Evolutionary conservation across 2,888 invertebrate genomes (phyloP).

Genomic region (Meiosimyza decipiens): DNA sequence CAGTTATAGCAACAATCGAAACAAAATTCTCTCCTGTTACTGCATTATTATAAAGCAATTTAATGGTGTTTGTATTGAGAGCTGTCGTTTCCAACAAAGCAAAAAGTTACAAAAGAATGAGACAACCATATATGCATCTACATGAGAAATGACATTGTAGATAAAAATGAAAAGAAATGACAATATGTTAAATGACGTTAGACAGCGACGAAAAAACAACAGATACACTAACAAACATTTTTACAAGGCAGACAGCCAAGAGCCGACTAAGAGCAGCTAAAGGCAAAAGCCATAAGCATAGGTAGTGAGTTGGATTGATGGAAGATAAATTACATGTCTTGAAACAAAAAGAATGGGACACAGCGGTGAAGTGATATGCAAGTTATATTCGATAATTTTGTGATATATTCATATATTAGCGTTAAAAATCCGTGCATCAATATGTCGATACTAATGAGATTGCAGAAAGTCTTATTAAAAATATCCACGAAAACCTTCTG

Average conservation of each 20-base stretch:
- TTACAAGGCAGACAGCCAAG: background rate
- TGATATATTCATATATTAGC: too few species aligned
- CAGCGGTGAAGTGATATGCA: too few species aligned
- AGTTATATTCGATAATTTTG: too few species aligned
- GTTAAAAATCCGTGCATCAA: too few species aligned
- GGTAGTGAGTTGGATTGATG: too few species aligned
- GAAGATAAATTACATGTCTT: too few species aligned
- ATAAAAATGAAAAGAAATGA: background rate
- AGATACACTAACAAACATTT: conserved; percentile 3
- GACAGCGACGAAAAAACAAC: background rate
- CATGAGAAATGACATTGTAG: background rate
- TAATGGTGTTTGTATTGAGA: conserved; percentile 4
- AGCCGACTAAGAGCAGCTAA: too few species aligned
- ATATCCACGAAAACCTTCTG: too few species aligned
- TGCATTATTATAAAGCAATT: conserved; percentile 24
- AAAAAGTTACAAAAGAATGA: background rate
- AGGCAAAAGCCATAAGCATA: too few species aligned
- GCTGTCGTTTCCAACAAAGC: background rate
- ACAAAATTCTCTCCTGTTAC: background rate
- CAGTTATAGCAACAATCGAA: conserved; percentile 5
- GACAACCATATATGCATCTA: background rate
- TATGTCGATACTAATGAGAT: too few species aligned
- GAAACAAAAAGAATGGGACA: too few species aligned
- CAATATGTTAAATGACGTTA: conserved; percentile 8
- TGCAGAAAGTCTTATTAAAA: too few species aligned